phyloP scores from a whole-genome alignment of 2,888 invertebrate species.

The Tetrapedia diversipes region DNA sequence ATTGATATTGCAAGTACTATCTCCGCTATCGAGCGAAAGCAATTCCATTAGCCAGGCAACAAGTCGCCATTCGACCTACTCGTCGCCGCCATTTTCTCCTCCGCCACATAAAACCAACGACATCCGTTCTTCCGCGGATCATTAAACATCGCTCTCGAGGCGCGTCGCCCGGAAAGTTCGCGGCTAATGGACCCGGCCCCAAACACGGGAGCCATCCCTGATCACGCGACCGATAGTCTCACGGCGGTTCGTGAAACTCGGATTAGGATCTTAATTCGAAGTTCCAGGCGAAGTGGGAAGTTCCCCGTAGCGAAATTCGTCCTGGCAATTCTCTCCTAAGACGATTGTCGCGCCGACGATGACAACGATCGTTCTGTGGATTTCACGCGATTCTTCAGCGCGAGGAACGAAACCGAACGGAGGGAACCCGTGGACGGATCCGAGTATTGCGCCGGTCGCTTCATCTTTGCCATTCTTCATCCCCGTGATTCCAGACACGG shows the following conservation, averaged over 20 bases:
- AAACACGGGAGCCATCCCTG: constrained; percentile 21
- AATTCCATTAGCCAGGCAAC: not conserved
- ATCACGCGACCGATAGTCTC: constrained; percentile 26
- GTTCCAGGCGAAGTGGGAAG: constrained; percentile 47
- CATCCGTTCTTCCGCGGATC: constrained; percentile 7
- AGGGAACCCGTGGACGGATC: constrained; percentile 41
- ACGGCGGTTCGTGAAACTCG: constrained; percentile 28
- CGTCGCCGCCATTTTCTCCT: not conserved
- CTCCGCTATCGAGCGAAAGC: not conserved
- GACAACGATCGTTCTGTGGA: constrained; percentile 39
- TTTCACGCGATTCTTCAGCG: constrained; percentile 27
- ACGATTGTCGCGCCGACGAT: constrained; percentile 33
- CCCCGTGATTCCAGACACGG: constrained; percentile 5
- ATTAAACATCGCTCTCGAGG: constrained; percentile 12
- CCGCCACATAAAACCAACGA: not conserved
- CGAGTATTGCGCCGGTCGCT: constrained; percentile 32
- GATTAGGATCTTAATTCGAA: constrained; percentile 40
- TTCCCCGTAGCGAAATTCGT: constrained; percentile 11
- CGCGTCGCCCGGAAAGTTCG: not conserved
- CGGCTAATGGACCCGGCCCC: constrained; percentile 10
- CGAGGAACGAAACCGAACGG: constrained; percentile 15
- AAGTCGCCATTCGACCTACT: not conserved
- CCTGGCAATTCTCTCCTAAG: constrained; percentile 23
- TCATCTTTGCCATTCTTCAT: constrained; percentile 57
- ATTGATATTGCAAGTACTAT: not conserved